Percentiles rank a stretch among this genome's conserved stretches.
Evolutionary conservation across 2,888 invertebrate species (phyloP).

Genomic region (Hirtodrosophila duncani): DNA sequence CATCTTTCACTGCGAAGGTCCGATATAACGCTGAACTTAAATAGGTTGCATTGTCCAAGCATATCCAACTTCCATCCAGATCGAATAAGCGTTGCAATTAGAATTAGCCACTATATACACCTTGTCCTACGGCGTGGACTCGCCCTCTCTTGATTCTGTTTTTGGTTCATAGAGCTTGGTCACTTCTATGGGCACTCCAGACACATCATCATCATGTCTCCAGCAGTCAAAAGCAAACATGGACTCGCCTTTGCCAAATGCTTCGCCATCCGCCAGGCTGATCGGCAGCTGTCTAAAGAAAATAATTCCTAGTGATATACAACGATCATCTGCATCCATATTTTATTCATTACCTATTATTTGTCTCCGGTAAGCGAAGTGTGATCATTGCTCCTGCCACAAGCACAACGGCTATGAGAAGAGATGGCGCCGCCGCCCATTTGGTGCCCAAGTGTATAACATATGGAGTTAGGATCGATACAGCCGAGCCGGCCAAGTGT

Average conservation of each 20-base stretch:
- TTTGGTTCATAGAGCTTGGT: constrained; percentile 32
- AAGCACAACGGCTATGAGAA: constrained; percentile 79
- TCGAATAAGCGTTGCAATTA: no score
- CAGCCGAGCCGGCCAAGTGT: constrained; percentile 81
- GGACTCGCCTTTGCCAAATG: constrained; percentile 80
- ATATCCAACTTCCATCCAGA: no score
- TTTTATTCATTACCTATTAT: constrained; percentile 69
- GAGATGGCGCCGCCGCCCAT: constrained; percentile 74
- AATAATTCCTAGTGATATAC: no score
- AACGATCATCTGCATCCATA: background rate
- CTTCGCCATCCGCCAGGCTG: constrained; percentile 81
- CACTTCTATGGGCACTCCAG: constrained; percentile 40
- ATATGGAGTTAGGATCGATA: constrained; percentile 80
- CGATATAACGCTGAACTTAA: no score
- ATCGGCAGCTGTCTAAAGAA: constrained; percentile 80
- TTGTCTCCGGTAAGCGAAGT: constrained; percentile 81
- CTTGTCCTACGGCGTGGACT: no score
- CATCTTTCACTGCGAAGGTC: no score
- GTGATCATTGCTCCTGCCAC: constrained; percentile 79
- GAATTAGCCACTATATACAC: no score
- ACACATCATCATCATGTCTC: constrained; percentile 38
- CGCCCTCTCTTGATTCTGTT: no score
- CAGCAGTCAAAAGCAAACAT: constrained; percentile 78
- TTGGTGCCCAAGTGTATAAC: constrained; percentile 52
- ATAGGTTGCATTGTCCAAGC: no score